A percentile compares a stretch with the other conserved stretches of the same genome.
phyloP scores from a whole-genome alignment of 2,113 vertebrate species.

The Pangasianodon hypophthalmus region DNA sequence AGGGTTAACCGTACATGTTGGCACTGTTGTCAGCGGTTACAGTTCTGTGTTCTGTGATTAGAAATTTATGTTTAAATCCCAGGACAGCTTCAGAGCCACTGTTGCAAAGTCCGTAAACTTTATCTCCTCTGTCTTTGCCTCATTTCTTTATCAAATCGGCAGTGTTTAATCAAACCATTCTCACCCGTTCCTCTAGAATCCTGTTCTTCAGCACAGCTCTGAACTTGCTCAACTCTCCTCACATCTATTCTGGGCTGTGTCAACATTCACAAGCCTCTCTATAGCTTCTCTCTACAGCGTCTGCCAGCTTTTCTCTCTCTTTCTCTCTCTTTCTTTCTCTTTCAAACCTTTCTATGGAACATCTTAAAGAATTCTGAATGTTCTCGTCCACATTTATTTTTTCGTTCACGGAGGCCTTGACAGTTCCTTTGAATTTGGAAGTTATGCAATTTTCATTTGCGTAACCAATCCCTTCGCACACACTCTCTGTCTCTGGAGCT shows the following conservation, averaged over 20 bases:
- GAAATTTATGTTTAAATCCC: not conserved
- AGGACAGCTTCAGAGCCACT: not conserved
- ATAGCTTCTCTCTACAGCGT: slow-evolving; percentile 4
- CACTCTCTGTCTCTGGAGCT: not conserved
- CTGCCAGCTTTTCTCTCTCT: slow-evolving; percentile 6
- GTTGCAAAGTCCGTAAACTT: not conserved
- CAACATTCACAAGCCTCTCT: slow-evolving; percentile 37
- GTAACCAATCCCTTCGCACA: not conserved
- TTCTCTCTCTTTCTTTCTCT: not conserved
- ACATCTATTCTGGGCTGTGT: slow-evolving; percentile 39
- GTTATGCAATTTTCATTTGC: slow-evolving; percentile 38
- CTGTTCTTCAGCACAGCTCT: not conserved
- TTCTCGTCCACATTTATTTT: slow-evolving; percentile 34
- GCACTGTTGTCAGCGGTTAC: no score
- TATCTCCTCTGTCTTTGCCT: not conserved
- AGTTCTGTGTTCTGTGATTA: not conserved
- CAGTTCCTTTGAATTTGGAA: slow-evolving; percentile 36
- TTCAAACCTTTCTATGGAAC: slow-evolving; percentile 3
- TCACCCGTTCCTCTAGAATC: not conserved
- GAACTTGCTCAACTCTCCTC: slow-evolving; percentile 39
- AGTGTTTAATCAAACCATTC: not conserved
- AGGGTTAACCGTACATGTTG: no score
- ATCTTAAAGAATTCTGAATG: slow-evolving; percentile 24
- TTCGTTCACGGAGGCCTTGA: slow-evolving; percentile 32
- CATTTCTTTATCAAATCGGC: not conserved